A percentile compares a stretch with the other conserved stretches of the same genome.
phyloP scores from a whole-genome alignment of 2,888 invertebrate genomes.

The Thyatira batis region DNA sequence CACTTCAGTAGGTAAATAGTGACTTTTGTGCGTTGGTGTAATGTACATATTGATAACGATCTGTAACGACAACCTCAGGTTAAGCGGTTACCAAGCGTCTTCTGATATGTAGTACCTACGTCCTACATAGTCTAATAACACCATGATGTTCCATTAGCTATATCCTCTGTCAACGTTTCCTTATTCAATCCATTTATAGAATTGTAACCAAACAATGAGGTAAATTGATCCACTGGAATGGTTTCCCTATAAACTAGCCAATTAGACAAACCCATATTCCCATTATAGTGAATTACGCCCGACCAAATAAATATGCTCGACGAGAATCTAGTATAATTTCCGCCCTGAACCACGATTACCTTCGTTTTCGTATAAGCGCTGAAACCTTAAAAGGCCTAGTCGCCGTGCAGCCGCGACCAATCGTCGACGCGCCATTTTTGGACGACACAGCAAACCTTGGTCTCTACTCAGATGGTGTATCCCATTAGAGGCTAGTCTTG shows the following conservation, averaged over 20 bases:
- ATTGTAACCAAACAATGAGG: not conserved
- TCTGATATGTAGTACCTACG: too few relatives aligned
- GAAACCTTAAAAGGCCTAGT: conserved; percentile 72
- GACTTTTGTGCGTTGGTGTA: not conserved
- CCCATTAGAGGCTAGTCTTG: conserved; percentile 20
- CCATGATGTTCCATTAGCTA: too few relatives aligned
- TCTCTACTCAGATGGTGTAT: conserved; percentile 39
- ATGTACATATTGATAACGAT: not conserved
- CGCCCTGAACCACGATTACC: conserved; percentile 50
- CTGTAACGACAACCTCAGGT: not conserved
- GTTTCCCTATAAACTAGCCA: not conserved
- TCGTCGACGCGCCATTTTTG: conserved; percentile 66
- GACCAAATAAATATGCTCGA: not conserved
- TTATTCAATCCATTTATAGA: not conserved
- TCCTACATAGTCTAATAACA: too few relatives aligned
- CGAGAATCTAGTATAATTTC: conserved; percentile 20
- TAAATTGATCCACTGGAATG: not conserved
- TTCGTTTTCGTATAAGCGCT: conserved; percentile 40
- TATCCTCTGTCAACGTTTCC: too few relatives aligned
- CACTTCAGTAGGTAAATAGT: not conserved
- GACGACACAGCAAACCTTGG: conserved; percentile 52
- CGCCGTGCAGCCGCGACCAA: conserved; percentile 48
- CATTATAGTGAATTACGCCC: not conserved
- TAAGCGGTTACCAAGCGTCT: not conserved
- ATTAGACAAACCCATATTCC: not conserved